Conservation (phyloP, 1,140 invertebrate species). For the Bombus consobrinus region DNA sequence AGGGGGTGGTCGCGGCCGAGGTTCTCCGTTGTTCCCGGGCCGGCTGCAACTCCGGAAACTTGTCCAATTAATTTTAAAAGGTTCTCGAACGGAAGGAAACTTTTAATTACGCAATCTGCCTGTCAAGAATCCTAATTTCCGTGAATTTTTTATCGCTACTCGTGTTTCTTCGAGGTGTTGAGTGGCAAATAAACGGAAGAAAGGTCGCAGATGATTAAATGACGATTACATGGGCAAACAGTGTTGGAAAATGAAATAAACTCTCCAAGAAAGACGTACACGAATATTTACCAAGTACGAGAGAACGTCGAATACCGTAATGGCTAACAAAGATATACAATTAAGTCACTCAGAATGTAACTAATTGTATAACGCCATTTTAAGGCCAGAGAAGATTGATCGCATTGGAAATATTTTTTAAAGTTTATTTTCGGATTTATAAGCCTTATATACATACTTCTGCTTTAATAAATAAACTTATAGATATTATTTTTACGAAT, state of each 20-base stretch:
- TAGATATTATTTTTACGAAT: background rate
- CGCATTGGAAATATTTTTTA: too few species aligned
- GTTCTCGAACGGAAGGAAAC: slow-evolving; percentile 32
- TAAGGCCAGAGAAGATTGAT: too few species aligned
- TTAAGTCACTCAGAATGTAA: background rate
- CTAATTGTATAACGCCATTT: too few species aligned
- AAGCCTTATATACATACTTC: too few species aligned
- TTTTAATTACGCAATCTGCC: slow-evolving; percentile 54
- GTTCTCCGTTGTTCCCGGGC: background rate
- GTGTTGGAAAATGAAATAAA: background rate
- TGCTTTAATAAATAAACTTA: too few species aligned
- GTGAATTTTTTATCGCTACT: slow-evolving; percentile 19
- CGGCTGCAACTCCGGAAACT: background rate
- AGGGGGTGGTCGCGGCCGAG: background rate
- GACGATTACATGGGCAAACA: background rate
- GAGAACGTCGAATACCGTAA: too few species aligned
- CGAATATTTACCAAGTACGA: background rate
- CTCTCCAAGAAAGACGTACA: background rate
- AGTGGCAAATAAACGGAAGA: background rate
- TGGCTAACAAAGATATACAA: background rate
- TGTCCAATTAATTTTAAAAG: slow-evolving; percentile 54
- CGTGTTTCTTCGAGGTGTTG: background rate
- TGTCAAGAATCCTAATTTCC: slow-evolving; percentile 37
- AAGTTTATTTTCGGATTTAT: too few species aligned
- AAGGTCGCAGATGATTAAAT: background rate